Percentiles rank a stretch among this genome's conserved stretches.
phyloP scores from a whole-genome alignment of 2,888 invertebrate genomes.

The Strigamia transsilvanica region DNA sequence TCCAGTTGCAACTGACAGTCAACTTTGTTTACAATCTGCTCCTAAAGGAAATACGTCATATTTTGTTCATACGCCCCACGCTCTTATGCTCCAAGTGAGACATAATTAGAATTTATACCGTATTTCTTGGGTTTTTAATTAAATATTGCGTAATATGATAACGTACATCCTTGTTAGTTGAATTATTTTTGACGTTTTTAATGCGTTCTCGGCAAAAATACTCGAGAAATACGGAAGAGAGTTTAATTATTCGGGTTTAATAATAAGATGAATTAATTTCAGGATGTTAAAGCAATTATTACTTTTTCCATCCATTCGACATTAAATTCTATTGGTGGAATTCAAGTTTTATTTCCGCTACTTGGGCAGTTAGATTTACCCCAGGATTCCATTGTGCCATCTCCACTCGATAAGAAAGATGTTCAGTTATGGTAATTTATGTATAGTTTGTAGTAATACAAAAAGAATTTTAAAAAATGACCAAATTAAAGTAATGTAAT shows the following conservation, averaged over 20 bases:
- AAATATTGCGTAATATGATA: neutral
- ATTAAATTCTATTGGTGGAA: slow-evolving; percentile 97
- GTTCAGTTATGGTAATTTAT: slow-evolving; percentile 80
- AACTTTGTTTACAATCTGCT: slow-evolving; percentile 96
- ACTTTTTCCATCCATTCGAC: slow-evolving; percentile 99
- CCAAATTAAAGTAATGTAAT: neutral
- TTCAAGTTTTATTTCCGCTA: slow-evolving; percentile 91
- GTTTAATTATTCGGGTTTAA: neutral
- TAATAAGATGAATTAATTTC: slow-evolving; percentile 60
- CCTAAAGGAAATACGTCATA: slow-evolving; percentile 97
- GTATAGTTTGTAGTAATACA: neutral
- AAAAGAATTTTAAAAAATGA: neutral
- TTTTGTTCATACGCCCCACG: slow-evolving; percentile 99
- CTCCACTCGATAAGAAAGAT: slow-evolving; percentile 77
- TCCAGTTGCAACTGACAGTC: slow-evolving; percentile 98
- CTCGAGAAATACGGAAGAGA: too few relatives aligned
- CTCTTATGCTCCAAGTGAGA: slow-evolving; percentile 94
- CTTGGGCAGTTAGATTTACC: slow-evolving; percentile 97
- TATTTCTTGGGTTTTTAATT: slow-evolving; percentile 2
- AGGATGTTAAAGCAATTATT: slow-evolving; percentile 99
- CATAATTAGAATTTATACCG: neutral
- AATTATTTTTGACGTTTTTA: too few relatives aligned
- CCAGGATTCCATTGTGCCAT: slow-evolving; percentile 70
- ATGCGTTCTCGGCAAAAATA: too few relatives aligned
- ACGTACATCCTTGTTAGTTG: too few relatives aligned